Base-by-base conservation (phyloP, 2,113 vertebrate genomes). In the Oreocharis arfaki region DNA sequence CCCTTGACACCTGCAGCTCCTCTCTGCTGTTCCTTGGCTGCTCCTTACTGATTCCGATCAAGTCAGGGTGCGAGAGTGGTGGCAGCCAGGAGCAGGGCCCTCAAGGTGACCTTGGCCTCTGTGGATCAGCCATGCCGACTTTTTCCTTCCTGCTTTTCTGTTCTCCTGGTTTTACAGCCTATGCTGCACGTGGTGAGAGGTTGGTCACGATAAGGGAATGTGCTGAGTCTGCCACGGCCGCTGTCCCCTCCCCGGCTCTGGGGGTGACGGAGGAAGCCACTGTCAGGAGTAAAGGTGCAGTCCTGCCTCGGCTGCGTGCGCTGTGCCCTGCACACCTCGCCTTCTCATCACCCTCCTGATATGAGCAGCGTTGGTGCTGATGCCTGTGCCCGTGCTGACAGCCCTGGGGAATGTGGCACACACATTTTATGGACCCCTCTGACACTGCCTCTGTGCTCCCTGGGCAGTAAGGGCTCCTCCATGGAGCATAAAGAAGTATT, bases 351-450 rank as follows among this genome's bases (percentile, higher is more conserved):
- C 63, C 53, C 49, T 76, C 22, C 61, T 44, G 70, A 11, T 20
- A 17, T 0, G 1, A 55, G n/a, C 71, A 61, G 52, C 1, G 1
- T 14, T 1, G 0, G 26, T 18, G 16, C 1, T 6, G 11, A 53
- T 53, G 16, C 30, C 26, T 5, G 2, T 26, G 9, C 53, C 32
- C 9, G 1, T 13, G 46, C 60, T 89, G 32, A 22, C n/a, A 60
- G 6, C 3, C 47, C 39, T 3, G 5, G 13, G 37, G 16, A 12
- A 68, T 0, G 0, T 18, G 35, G 27, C 11, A n/a, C 8, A 16
- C 6, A 2, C 9, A 7, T 33, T 41, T 81, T 68, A 75, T 2
- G 53, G 39, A 46, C 28, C 20, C 23, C 33, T 59, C 46, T 59
- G 60, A 23, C 27, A 11, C 23, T 52, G 33, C 19, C 37, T 74